Conservation (phyloP, 1,140 invertebrate species). For the Dermatophagoides farinae region DNA sequence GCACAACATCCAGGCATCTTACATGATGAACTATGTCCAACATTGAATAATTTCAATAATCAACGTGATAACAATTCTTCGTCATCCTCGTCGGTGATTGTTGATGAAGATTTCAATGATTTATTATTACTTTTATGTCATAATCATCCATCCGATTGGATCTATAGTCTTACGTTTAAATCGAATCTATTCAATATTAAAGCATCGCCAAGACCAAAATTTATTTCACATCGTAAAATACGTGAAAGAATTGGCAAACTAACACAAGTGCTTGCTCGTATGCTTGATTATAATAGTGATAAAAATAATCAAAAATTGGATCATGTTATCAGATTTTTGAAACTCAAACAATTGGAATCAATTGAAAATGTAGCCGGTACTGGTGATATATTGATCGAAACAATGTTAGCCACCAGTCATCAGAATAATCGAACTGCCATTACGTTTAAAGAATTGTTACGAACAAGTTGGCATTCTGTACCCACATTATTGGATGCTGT, state of each 20-base stretch:
- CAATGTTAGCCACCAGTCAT: background rate
- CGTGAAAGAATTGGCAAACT: conserved; percentile 1
- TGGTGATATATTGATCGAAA: background rate
- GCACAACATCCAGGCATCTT: background rate
- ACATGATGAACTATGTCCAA: background rate
- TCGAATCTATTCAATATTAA: conserved; percentile 7
- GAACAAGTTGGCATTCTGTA: background rate
- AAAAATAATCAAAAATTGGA: conserved; percentile 8
- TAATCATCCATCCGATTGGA: conserved; percentile 10
- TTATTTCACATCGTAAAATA: background rate
- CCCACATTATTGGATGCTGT: conserved; percentile 3
- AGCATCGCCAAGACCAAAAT: conserved; percentile 1
- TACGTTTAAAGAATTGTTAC: background rate
- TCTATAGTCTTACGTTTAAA: background rate
- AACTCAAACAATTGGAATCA: conserved; percentile 7
- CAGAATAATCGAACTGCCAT: background rate
- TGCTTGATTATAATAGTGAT: conserved; percentile 3
- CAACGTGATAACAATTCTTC: background rate
- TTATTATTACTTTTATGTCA: conserved; percentile 1
- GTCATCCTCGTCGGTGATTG: background rate
- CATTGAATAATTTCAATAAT: conserved; percentile 1
- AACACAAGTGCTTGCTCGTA: background rate
- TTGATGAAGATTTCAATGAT: conserved; percentile 7
- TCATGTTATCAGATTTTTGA: background rate
- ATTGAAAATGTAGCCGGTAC: conserved; percentile 10